Evolutionary conservation across 2,888 invertebrate genomes (phyloP).

Genomic region (Hirtodrosophila histrioides): DNA sequence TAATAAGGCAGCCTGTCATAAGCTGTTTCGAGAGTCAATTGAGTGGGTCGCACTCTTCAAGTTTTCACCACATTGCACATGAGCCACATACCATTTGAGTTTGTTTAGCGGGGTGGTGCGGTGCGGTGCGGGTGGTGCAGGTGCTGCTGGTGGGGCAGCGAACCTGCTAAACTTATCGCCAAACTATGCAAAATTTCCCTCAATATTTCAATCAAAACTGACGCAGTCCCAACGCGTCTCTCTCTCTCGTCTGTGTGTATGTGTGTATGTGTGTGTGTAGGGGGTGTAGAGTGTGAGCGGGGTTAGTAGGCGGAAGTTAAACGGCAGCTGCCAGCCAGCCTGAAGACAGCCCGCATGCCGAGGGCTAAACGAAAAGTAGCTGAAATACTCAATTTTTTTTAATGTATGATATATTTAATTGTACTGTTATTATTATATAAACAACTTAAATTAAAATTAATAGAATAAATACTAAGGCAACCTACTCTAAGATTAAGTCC

Average conservation of each 20-base stretch:
- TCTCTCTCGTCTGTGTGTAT: background rate
- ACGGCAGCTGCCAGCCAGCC: conserved; percentile 50
- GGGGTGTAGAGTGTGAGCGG: conserved; percentile 5
- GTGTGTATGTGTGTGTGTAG: background rate
- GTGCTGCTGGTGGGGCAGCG: conserved; percentile 1
- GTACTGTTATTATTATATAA: too few species aligned
- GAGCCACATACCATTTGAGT: conserved; percentile 41
- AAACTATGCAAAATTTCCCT: conserved; percentile 73
- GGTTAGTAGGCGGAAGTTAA: conserved; percentile 50
- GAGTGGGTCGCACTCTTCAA: conserved; percentile 47
- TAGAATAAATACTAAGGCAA: too few species aligned
- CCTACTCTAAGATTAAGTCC: too few species aligned
- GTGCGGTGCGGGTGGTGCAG: background rate
- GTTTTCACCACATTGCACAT: conserved; percentile 67
- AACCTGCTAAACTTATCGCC: conserved; percentile 43
- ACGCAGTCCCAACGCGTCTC: conserved; percentile 36
- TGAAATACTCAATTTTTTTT: too few species aligned
- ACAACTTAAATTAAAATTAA: too few species aligned
- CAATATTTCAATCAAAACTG: conserved; percentile 75
- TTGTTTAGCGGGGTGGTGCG: conserved; percentile 36
- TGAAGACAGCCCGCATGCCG: conserved; percentile 30
- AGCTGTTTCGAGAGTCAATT: conserved; percentile 68
- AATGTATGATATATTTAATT: too few species aligned
- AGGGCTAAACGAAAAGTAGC: conserved; percentile 17
- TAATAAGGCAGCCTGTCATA: conserved; percentile 79